Evolutionary conservation across 2,888 invertebrate species (phyloP), one percentile per base, ranked within the genome.

Genomic region (Drosophila helvetica): DNA sequence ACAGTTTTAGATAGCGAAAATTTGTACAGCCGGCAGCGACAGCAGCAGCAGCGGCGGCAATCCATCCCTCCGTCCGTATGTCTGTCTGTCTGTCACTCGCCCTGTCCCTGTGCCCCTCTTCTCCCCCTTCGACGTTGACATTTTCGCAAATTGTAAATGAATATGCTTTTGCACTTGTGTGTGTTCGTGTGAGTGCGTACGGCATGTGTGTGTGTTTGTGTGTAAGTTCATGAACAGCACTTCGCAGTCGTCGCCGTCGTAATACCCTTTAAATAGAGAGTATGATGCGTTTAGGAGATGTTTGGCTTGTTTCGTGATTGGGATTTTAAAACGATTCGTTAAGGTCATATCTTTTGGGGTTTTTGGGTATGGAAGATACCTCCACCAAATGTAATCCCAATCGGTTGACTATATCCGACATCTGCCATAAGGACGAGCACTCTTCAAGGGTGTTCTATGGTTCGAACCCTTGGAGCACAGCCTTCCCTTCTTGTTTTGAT

Each of bases 121-220:
- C n/a, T n/a, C 12, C 1, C 33, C 38, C 53, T 33, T 19, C 80
- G 74, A 75, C 79, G 86, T 84, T 83, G 83, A 86, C 85, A 83
- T 81, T 86, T 86, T 86, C 79, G 85, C 87, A 81, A 83, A 83
- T 86, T 84, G 74, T 85, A 86, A 86, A 86, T 79, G 82, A 86
- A 86, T 83, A 77, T 86, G 73, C 68, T 71, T 70, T 51, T 66
- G 57, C 75, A 72, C 65, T 59, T 81, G 77, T 79, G 71, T 80
- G 77, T 73, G 69, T 38, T 1, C 12, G 38, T 38, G 38, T 38
- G 38, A 38, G 38, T 38, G 38, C 38, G 38, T 38, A 38, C 38
- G 64, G 45, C 50, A 55, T 45, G 55, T 70, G 74, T 54, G 64
- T 71, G 77, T 69, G 25, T 25, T 7, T 25, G 58, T 60, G 59